These are phyloP conservation scores for Microcebus ravelobensis DNA, from an alignment of 2,113 vertebrate genomes.

Conservation along the genomic window DNA sequence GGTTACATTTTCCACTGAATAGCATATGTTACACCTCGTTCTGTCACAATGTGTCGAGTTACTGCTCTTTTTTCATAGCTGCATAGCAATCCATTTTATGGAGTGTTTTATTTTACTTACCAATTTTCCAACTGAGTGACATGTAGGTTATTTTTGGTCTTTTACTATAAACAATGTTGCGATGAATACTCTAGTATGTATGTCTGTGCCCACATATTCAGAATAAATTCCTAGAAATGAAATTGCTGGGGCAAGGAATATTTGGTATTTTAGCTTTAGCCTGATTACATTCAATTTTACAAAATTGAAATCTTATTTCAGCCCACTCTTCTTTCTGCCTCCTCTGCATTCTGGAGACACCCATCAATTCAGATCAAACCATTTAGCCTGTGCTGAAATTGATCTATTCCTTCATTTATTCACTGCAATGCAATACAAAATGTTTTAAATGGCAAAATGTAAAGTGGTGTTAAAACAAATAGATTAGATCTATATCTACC, in stretches of 20 bases:
- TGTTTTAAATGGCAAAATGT: constrained; percentile 48
- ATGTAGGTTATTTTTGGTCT: not conserved
- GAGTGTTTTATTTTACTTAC: not conserved
- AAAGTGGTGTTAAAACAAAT: constrained; percentile 27
- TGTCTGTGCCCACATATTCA: not conserved
- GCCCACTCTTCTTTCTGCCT: not conserved
- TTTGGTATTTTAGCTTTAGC: constrained; percentile 7
- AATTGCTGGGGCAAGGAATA: not conserved
- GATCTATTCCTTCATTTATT: not conserved
- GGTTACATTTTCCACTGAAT: not conserved
- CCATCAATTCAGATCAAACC: not conserved
- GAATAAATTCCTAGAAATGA: constrained; percentile 6
- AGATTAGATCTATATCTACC: not conserved
- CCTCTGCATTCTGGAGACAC: not conserved
- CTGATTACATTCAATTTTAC: not conserved
- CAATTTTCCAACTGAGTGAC: not conserved
- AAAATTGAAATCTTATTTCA: not conserved
- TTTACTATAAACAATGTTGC: not conserved
- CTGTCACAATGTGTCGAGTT: not conserved
- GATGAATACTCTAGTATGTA: not conserved
- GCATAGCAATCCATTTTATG: not conserved
- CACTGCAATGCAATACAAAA: not conserved
- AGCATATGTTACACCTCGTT: not conserved
- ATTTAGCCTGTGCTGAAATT: not conserved
- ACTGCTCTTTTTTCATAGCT: not conserved